Conservation (phyloP, 2,888 invertebrate species). For the Cerastoderma edule region DNA sequence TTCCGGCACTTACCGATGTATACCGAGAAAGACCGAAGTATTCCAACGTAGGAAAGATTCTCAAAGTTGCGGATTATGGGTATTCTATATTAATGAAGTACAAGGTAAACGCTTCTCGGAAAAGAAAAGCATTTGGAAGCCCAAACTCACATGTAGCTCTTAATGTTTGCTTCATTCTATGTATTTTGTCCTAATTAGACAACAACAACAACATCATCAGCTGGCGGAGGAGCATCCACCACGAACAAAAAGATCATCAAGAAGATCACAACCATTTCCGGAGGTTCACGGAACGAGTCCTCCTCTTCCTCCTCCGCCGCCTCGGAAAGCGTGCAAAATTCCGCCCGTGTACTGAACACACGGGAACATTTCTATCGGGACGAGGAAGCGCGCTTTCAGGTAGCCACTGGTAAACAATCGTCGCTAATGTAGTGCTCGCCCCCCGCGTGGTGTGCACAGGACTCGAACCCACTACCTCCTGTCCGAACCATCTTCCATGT, state of each 20-base stretch:
- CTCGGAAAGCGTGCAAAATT: slow-evolving; percentile 34
- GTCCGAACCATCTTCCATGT: background rate
- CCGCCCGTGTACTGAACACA: slow-evolving; percentile 44
- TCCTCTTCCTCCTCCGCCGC: slow-evolving; percentile 5
- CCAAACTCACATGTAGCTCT: no score
- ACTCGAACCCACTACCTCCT: background rate
- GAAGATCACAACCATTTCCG: slow-evolving; percentile 37
- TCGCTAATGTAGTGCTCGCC: slow-evolving; percentile 5
- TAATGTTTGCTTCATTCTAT: slow-evolving; percentile 17
- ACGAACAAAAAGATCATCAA: slow-evolving; percentile 39
- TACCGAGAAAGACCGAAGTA: no score
- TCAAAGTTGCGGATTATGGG: no score
- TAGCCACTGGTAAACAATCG: slow-evolving; percentile 52
- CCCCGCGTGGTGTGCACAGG: slow-evolving; percentile 6
- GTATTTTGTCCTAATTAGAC: slow-evolving; percentile 4
- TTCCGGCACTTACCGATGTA: no score
- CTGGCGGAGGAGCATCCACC: slow-evolving; percentile 19
- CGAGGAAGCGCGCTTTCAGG: slow-evolving; percentile 61
- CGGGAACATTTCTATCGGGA: slow-evolving; percentile 54
- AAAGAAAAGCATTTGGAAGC: no score
- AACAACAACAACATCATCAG: slow-evolving; percentile 15
- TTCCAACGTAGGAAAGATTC: no score
- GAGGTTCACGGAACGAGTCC: no score
- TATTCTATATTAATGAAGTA: no score
- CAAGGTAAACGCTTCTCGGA: no score